Evolutionary conservation across 2,797 vertebrate species (phyloP), one percentile per base, ranked within the genome.

Genomic region (Gymnothorax reevesii): DNA sequence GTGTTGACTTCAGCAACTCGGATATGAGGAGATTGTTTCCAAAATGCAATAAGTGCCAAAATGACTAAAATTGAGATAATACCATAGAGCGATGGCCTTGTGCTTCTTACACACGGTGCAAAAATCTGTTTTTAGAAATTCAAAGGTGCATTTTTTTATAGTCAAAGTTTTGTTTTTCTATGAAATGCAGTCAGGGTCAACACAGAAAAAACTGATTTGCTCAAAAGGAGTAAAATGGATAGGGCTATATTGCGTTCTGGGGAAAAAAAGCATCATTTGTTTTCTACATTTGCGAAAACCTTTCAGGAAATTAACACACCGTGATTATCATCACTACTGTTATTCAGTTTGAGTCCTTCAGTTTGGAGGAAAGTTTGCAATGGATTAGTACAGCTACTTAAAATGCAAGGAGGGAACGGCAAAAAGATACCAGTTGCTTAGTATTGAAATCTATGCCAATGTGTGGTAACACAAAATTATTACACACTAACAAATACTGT

Each of bases 221-320:
- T 42, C 33, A 42, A 42, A 42, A 42, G 33, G 33, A 42, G 33
- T 42, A 42, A 42, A 42, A 42, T 42, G 33, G 33, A 42, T 42
- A 42, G 1, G 33, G 33, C 1, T 42, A 42, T 42, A 42, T 42
- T 42, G 33, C 2, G 2, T 42, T 42, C 33, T 42, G 33, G 33
- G 33, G 33, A 42, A 42, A 42, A 66, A 83, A 88, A 85, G 84
- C 88, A 90, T 92, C 85, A 92, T 92, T 90, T 89, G 87, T 86
- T 84, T 73, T 88, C 83, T 84, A 77, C 86, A 86, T 85, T 52
- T 89, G 87, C 84, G 83, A 88, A 88, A 85, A 82, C 6, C 52
- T 79, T 84, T 84, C 86, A 84, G 60, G 84, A 87, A 87, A 83
- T 73, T 79, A 88, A 77, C 62, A 85, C 12, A 69, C 83, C 71